phyloP scores from a whole-genome alignment of 2,113 vertebrate genomes.

The Vimba vimba region DNA sequence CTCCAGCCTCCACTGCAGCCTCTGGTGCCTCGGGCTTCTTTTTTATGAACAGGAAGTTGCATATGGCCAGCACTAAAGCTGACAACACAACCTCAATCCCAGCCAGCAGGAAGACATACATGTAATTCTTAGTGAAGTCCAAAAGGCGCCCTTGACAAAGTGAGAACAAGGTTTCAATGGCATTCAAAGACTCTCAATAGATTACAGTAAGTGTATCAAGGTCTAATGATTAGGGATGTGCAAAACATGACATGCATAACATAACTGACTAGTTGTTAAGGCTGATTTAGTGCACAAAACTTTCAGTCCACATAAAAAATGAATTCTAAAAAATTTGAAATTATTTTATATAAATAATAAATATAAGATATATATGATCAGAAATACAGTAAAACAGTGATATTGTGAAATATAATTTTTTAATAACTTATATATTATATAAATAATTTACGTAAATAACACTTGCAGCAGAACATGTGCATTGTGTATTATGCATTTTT shows the following conservation, averaged over 20 bases:
- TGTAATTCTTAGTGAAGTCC: conserved; percentile 77
- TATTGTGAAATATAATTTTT: no score
- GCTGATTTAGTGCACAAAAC: neutral
- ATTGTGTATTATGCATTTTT: neutral
- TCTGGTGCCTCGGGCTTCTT: conserved; percentile 61
- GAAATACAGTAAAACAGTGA: no score
- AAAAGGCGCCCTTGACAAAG: conserved; percentile 75
- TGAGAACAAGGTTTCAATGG: neutral
- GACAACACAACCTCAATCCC: conserved; percentile 79
- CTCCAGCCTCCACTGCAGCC: conserved; percentile 63
- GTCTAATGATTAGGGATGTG: neutral
- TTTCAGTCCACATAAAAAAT: no score
- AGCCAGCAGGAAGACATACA: conserved; percentile 82
- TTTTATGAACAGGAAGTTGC: conserved; percentile 79
- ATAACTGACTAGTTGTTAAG: neutral
- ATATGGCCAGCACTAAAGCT: conserved; percentile 76
- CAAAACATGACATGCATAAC: neutral
- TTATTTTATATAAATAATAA: no score
- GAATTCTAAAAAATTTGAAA: no score
- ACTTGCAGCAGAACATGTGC: neutral
- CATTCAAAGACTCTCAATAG: neutral
- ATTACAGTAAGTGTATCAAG: neutral
- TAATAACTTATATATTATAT: no score
- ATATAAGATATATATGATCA: no score
- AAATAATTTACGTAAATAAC: neutral